Evolutionary conservation across 2,888 invertebrate genomes (phyloP), one percentile per base, ranked within the genome.

Genomic region (Parnassius apollo): DNA sequence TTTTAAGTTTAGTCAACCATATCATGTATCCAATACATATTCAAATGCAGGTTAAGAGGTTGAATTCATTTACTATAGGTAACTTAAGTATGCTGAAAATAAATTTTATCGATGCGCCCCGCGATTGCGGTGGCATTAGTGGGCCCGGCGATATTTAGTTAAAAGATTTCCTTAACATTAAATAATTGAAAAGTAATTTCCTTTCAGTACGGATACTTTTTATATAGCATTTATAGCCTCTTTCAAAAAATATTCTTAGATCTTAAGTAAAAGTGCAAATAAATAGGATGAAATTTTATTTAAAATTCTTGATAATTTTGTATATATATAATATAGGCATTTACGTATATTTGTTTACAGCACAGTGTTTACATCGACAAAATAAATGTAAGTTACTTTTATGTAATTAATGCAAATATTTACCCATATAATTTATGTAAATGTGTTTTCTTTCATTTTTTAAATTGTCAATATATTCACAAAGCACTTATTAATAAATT

Each of bases 21-120:
- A 62, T 58, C 58, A 62, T 59, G 59, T 63, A 42, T 55, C 45
- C 59, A 63, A 63, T 63, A 59, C 63, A 63, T 59, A 63, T 59
- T 63, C 51, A 59, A 63, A 63, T 59, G 18, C 35, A 56, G 59
- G 63, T 63, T 59, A 63, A 63, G 42, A 59, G 63, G 59, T 63
- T 59, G 63, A 63, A 59, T 63, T 22, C 9, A 63, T 63, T 63
- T 63, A 55, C 44, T 18, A 18, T 18, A 18, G 18, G 51, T 22
- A 25, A 56, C 50, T 56, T 51, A 51, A 42, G 55, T 51, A 52
- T 56, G 51, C 51, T 59, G 59, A 59, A 63, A 63, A 52, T 51
- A n/a, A 52, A 56, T 52, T 59, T 46, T 56, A 59, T 54, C 59
- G 60, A 55, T 11, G 22, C 54, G n/a, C 22, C 54, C 42, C 18